Base-by-base conservation (phyloP, 2,888 invertebrate species). In the Leucophenga maculata region DNA sequence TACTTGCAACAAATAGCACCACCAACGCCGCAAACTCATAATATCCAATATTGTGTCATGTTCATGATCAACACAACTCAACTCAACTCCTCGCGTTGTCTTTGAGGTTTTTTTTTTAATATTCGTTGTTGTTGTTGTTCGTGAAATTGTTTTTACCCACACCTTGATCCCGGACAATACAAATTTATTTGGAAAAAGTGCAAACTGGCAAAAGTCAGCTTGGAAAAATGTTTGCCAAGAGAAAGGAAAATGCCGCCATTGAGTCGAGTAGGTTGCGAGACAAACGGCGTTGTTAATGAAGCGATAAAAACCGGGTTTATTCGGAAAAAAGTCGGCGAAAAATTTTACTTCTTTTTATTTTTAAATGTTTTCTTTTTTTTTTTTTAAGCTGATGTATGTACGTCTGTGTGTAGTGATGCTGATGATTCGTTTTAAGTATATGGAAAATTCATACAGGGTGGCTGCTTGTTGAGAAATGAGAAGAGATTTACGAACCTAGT, bases 21-120 rank as follows among this genome's bases (percentile, higher is more conserved):
- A 65, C 64, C 77, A 65, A 69, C 50, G 57, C 74, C 65, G 20
- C 50, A n/a, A 50, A 50, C 16, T 50, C 50, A 50, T 80, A 80
- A 80, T 82, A 80, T 79, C 79, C 74, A 80, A 80, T 80, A 80
- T 80, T 80, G 80, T 80, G 80, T 82, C 80, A 80, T 80, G 80
- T 82, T 82, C 82, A 80, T 74, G 80, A 79, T 78, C 82, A 79
- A 72, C 78, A 54, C 70, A 73, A 71, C 78, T 60, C 66, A 3
- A 26, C 54, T 44, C 26, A 39, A 39, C 39, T 8, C 32, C 48
- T 20, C 31, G 59, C 48, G n/a, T 62, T 68, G 73, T 66, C 64
- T 65, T 73, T 70, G 76, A 68, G 50, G 70, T 48, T 71, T 70
- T 74, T 72, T 72, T 60, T 22, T 62, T 16, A 6, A 18, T 62